phyloP scores from a whole-genome alignment of 2,888 invertebrate species.

The Cyclophora albipunctata region DNA sequence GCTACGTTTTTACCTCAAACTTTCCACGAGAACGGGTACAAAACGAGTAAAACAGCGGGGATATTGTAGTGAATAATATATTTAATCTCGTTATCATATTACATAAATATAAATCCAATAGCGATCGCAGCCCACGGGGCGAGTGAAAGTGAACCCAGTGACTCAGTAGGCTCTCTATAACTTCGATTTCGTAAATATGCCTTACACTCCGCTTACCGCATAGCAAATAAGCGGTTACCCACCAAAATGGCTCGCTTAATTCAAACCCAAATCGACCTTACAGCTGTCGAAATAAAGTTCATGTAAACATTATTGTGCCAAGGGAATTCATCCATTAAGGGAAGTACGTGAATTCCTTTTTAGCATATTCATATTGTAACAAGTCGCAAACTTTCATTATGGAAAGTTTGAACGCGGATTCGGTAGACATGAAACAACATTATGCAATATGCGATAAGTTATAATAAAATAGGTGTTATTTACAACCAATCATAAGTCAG shows the following conservation, averaged over 20 bases:
- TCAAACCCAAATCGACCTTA: slow-evolving; percentile 8
- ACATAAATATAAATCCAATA: no score
- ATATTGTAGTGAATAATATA: no score
- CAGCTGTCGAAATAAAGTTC: slow-evolving; percentile 9
- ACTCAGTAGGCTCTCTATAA: slow-evolving; percentile 54
- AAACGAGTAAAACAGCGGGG: no score
- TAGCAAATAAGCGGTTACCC: slow-evolving; percentile 16
- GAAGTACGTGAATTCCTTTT: slow-evolving; percentile 28
- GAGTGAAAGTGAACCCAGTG: slow-evolving; percentile 62
- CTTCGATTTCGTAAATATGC: slow-evolving; percentile 33
- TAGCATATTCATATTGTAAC: slow-evolving; percentile 44
- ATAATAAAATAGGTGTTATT: no score
- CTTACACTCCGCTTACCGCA: slow-evolving; percentile 14
- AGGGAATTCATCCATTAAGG: slow-evolving; percentile 10
- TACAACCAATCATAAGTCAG: no score
- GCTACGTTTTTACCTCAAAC: no score
- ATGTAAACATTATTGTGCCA: slow-evolving; percentile 2
- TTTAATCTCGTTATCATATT: no score
- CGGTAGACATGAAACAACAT: slow-evolving; percentile 14
- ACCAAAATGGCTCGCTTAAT: slow-evolving; percentile 4
- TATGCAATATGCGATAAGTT: slow-evolving; percentile 9
- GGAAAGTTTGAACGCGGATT: slow-evolving; percentile 37
- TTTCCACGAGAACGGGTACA: no score
- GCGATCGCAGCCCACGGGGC: slow-evolving; percentile 27
- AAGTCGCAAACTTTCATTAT: slow-evolving; percentile 42